Percentiles rank a stretch among this genome's conserved stretches.
phyloP scores from a whole-genome alignment of 1,140 invertebrate species.

The Zaprionus africanus region DNA sequence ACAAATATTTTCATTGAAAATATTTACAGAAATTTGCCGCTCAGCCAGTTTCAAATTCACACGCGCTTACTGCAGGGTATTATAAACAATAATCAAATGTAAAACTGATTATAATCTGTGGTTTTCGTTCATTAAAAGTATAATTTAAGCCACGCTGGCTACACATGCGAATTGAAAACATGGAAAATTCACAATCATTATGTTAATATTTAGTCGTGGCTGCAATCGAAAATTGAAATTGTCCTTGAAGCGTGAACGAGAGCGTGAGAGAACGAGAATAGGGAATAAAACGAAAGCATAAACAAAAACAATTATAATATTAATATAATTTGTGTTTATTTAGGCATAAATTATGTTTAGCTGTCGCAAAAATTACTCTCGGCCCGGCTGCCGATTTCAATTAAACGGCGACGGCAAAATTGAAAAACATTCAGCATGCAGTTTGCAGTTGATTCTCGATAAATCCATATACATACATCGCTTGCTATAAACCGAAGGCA shows the following conservation, averaged over 20 bases:
- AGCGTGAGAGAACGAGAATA: slow-evolving; percentile 5
- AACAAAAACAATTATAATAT: slow-evolving; percentile 33
- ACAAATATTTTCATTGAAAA: neutral
- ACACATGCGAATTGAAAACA: slow-evolving; percentile 21
- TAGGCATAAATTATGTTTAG: slow-evolving; percentile 65
- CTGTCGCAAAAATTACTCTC: slow-evolving; percentile 27
- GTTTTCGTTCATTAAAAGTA: slow-evolving; percentile 21
- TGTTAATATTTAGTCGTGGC: slow-evolving; percentile 44
- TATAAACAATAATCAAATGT: slow-evolving; percentile 37
- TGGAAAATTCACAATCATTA: slow-evolving; percentile 40
- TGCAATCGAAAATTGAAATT: slow-evolving; percentile 27
- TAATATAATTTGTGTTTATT: slow-evolving; percentile 78
- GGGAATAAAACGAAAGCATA: neutral
- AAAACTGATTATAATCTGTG: slow-evolving; percentile 42
- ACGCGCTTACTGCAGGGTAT: neutral
- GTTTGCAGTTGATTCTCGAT: slow-evolving; percentile 49
- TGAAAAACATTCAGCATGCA: slow-evolving; percentile 51
- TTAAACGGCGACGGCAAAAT: slow-evolving; percentile 51
- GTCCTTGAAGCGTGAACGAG: slow-evolving; percentile 41
- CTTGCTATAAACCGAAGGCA: neutral
- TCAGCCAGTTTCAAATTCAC: neutral
- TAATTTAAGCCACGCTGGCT: slow-evolving; percentile 33
- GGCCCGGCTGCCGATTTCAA: slow-evolving; percentile 58
- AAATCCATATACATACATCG: neutral
- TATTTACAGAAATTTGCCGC: neutral